A percentile compares a stretch with the other conserved stretches of the same genome.
phyloP scores from a whole-genome alignment of 2,113 vertebrate genomes.

The Collichthys lucidus region DNA sequence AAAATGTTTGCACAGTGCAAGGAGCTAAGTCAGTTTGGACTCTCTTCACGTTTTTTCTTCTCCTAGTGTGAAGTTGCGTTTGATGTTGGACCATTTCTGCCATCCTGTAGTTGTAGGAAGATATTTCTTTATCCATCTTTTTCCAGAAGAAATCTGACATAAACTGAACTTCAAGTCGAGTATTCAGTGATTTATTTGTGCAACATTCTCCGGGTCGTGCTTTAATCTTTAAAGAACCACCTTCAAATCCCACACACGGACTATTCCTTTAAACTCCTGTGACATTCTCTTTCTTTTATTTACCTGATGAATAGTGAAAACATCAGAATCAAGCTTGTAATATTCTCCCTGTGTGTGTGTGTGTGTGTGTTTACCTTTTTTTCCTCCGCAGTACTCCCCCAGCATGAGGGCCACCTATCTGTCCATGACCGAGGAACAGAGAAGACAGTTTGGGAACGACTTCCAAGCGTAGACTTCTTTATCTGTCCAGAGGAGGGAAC shows the following conservation, averaged over 20 bases:
- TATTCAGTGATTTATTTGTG: background rate
- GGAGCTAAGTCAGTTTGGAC: too few relatives aligned
- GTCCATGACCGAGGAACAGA: conserved; percentile 91
- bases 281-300: background rate
- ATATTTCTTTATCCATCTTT: too few relatives aligned
- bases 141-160: too few relatives aligned
- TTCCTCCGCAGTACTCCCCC: conserved; percentile 90
- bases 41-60: too few relatives aligned
- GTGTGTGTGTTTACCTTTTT: conserved; percentile 45
- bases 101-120: too few relatives aligned
- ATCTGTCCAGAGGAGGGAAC: conserved; percentile 23
- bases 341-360: conserved; percentile 16
- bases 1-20: too few relatives aligned
- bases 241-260: conserved; percentile 2
- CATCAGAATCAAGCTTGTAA: conserved; percentile 6
- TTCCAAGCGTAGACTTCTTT: conserved; percentile 85
- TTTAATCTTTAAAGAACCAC: background rate
- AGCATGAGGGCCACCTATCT: conserved; percentile 97
- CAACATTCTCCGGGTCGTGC: too few relatives aligned
- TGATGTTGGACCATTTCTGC: too few relatives aligned
- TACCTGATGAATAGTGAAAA: conserved; percentile 11
- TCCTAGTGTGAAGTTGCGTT: too few relatives aligned
- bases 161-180: background rate
- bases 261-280: conserved; percentile 21
- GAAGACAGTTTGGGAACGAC: conserved; percentile 86